These are phyloP conservation scores for Lethenteron camtschaticum DNA, from an alignment of 2,113 vertebrate genomes.

Conservation along the genomic window DNA sequence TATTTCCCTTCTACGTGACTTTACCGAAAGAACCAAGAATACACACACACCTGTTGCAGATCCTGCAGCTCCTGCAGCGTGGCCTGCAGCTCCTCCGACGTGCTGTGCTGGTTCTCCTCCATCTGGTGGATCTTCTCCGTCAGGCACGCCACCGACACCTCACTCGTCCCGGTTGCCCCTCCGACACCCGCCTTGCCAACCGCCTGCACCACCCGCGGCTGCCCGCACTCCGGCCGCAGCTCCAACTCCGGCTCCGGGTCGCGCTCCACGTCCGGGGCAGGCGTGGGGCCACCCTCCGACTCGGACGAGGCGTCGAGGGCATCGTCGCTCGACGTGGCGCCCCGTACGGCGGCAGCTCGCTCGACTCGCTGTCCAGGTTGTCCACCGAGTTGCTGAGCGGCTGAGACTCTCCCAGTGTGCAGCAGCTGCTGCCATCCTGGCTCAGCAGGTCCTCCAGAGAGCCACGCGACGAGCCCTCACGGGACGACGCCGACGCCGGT, in stretches of 20 bases:
- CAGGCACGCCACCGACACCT: conserved; percentile 66
- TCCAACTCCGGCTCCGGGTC: too few relatives aligned
- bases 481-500: conserved; percentile 36
- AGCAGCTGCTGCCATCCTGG: conserved; percentile 28
- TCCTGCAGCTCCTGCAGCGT: conserved; percentile 72
- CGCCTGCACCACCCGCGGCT: too few relatives aligned
- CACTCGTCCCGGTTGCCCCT: conserved; percentile 52
- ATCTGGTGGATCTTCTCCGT: conserved; percentile 84
- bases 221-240: too few relatives aligned
- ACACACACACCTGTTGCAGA: conserved; percentile 36
- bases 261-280: too few relatives aligned
- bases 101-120: conserved; percentile 91
- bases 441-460: conserved; percentile 69
- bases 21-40: neutral
- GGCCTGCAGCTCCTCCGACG: conserved; percentile 73
- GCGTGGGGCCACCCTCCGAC: conserved; percentile 44
- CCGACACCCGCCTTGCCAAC: conserved; percentile 36
- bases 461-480: conserved; percentile 66
- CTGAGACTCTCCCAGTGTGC: conserved; percentile 40
- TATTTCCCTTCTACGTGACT: too few relatives aligned
- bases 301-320: conserved; percentile 63
- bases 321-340: conserved; percentile 62
- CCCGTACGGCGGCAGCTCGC: conserved; percentile 55
- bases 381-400: conserved; percentile 57
- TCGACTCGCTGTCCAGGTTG: conserved; percentile 78